Base-by-base conservation (phyloP, 2,797 vertebrate species). In the Buphagus erythrorhynchus region DNA sequence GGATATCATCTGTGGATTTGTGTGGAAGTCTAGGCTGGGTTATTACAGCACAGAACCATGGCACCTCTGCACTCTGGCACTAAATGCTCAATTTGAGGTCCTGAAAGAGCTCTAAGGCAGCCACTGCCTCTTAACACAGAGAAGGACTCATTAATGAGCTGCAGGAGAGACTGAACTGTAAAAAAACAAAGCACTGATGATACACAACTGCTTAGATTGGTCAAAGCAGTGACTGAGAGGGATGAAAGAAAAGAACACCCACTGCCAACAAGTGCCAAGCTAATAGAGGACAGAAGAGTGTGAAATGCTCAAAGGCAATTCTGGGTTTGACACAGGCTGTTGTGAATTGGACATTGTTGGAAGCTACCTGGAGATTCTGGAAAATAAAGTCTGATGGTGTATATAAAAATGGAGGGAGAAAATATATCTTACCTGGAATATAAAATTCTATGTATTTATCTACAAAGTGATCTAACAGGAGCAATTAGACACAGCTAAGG, bases 251-350 rank as follows among this genome's bases (percentile, higher is more conserved):
- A 48, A 46, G 67, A 87, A 58, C 29, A 45, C 6, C 2, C 10
- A 11, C 14, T 67, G 48, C 57, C 31, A 69, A 7, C 35, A 80
- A 35, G 15, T 25, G 31, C 26, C 26, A 28, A 22, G 29, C 26
- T 68, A 45, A 36, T 5, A 24, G 16, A 63, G 51, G 15, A 6
- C 0, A 0, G 21, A 82, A 79, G 55, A 65, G 8, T 24, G 5
- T 72, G 48, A 75, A 72, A 63, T n/a, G 46, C 31, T 75, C 1
- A 2, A 52, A 68, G 0, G 2, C 6, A 18, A 0, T 73, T 9
- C 49, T 89, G 26, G 3, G 5, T 76, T 93, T 86, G 46, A 49
- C 4, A 1, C 7, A 42, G 36, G 31, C 35, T 66, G 11, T 63
- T 75, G 18, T 0, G 26, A 84, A 35, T 19, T 71, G 26, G 24